Percentiles rank a stretch among this genome's conserved stretches.
Evolutionary conservation across 2,888 invertebrate genomes (phyloP).

Genomic region (Cosmopolites sordidus): DNA sequence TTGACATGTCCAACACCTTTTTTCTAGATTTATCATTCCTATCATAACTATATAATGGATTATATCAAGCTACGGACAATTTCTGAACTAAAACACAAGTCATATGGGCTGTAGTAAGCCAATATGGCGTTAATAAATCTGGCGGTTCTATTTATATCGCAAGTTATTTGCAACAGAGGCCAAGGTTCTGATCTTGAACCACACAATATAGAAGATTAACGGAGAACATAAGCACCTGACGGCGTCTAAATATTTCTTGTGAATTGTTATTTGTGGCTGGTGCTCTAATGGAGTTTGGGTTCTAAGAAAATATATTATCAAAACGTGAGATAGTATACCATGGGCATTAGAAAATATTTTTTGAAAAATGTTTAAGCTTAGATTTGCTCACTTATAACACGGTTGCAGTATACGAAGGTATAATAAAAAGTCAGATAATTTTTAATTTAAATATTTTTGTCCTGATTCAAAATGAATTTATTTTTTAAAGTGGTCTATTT

Average conservation of each 20-base stretch:
- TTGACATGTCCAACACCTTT: too few relatives aligned
- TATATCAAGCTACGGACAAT: too few relatives aligned
- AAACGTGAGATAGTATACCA: background rate
- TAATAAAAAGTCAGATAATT: too few relatives aligned
- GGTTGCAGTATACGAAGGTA: too few relatives aligned
- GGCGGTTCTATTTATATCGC: slow-evolving; percentile 20
- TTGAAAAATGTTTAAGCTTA: too few relatives aligned
- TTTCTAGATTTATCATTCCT: too few relatives aligned
- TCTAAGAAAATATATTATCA: slow-evolving; percentile 12
- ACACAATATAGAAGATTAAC: slow-evolving; percentile 23
- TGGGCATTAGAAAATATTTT: background rate
- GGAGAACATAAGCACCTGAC: slow-evolving; percentile 26
- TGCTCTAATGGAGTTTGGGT: slow-evolving; percentile 23
- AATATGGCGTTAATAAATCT: slow-evolving; percentile 19
- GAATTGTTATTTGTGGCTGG: slow-evolving; percentile 24
- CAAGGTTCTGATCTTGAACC: slow-evolving; percentile 24
- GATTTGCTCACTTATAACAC: too few relatives aligned
- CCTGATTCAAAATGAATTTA: too few relatives aligned
- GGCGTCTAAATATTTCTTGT: slow-evolving; percentile 26
- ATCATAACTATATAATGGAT: too few relatives aligned
- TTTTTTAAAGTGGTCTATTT: too few relatives aligned
- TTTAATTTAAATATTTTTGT: too few relatives aligned
- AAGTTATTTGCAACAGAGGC: slow-evolving; percentile 22
- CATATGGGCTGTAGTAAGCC: background rate
- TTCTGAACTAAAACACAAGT: background rate